Conservation (phyloP, 2,888 invertebrate genomes). For the Mactromeris polynyma region DNA sequence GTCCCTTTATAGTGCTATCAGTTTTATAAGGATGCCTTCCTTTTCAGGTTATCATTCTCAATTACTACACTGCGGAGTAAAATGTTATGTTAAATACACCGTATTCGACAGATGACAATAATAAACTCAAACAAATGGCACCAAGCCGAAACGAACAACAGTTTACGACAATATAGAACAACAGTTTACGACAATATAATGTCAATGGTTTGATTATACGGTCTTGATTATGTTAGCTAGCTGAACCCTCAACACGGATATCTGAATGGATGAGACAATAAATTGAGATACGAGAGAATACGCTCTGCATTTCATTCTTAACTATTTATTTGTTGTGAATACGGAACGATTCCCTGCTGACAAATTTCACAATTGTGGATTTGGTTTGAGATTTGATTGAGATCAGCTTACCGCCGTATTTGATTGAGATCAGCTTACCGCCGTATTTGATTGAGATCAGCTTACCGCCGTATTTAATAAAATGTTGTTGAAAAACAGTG, state of each 20-base stretch:
- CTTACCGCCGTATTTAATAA: no score
- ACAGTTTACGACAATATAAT: background rate
- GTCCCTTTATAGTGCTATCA: no score
- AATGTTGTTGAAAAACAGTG: no score
- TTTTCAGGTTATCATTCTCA: no score
- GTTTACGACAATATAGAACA: background rate
- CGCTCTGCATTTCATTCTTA: background rate
- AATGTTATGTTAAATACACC: background rate
- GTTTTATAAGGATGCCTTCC: no score
- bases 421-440: no score
- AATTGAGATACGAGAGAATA: background rate
- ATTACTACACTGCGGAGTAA: background rate
- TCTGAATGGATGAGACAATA: background rate
- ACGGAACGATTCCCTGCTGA: no score
- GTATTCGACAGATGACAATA: background rate
- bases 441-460: no score
- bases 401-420: no score
- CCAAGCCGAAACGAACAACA: background rate
- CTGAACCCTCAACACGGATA: background rate
- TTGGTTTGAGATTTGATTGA: no score
- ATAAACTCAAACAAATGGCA: background rate
- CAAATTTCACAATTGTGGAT: no score
- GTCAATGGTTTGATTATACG: background rate
- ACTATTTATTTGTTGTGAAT: background rate
- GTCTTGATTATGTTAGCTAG: background rate